These are phyloP conservation scores for Psittacus erithacus DNA, from an alignment of 2,113 vertebrate species.

Conservation along the genomic window DNA sequence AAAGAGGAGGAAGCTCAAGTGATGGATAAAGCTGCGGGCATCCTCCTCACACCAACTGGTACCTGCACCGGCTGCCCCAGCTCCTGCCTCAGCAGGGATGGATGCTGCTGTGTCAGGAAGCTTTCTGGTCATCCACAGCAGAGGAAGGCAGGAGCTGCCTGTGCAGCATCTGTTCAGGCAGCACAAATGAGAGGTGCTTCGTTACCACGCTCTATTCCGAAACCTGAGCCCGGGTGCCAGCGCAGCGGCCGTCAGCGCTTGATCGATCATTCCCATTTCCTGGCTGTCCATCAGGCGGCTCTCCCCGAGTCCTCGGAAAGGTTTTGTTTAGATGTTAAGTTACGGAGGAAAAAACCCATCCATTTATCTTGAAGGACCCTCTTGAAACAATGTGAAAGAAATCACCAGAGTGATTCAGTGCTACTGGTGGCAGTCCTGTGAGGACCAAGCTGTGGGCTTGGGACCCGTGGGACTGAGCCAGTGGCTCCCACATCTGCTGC, in stretches of 20 bases:
- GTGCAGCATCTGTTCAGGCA: slow-evolving; percentile 17
- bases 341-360: not conserved
- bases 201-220: not conserved
- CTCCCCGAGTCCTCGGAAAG: not conserved
- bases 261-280: slow-evolving; percentile 57
- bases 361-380: slow-evolving; percentile 33
- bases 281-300: slow-evolving; percentile 49
- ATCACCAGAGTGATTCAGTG: not conserved
- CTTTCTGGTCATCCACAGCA: accelerated
- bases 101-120: not conserved
- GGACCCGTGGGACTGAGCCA: accelerated
- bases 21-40: not conserved
- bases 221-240: slow-evolving; percentile 44
- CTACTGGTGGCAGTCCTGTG: not conserved
- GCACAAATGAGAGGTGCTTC: slow-evolving; percentile 6
- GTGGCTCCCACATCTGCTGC: not conserved
- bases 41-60: not conserved
- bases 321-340: slow-evolving; percentile 31
- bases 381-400: not conserved
- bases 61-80: accelerated
- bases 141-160: not conserved
- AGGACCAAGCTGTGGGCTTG: not conserved
- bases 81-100: not conserved
- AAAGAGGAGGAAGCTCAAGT: not conserved
- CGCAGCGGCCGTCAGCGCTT: not conserved